Evolutionary conservation across 2,888 invertebrate genomes (phyloP).

Genomic region (Stenoptilia bipunctidactyla): DNA sequence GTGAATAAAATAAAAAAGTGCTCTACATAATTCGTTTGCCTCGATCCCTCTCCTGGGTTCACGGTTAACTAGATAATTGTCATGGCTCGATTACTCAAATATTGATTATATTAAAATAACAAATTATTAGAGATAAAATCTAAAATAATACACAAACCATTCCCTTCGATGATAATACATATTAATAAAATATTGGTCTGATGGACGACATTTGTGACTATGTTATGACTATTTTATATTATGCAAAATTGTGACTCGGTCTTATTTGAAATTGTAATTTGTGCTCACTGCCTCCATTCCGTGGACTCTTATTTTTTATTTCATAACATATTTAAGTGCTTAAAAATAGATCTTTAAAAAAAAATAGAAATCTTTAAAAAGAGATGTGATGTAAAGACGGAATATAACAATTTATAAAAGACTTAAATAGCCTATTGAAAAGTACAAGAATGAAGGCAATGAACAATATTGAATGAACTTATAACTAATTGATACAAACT

Average conservation of each 20-base stretch:
- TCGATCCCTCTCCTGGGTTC: background rate
- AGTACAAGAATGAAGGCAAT: conserved; percentile 30
- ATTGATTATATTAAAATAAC: conserved; percentile 49
- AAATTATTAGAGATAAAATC: conserved; percentile 44
- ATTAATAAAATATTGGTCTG: conserved; percentile 34
- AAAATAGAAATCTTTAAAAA: background rate
- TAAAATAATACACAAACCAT: conserved; percentile 59
- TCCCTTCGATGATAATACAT: conserved; percentile 54
- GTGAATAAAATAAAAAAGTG: background rate
- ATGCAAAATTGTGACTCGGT: conserved; percentile 38
- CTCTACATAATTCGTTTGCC: background rate
- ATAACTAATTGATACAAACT: conserved; percentile 53
- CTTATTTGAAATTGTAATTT: conserved; percentile 41
- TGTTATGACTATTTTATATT: conserved; percentile 51
- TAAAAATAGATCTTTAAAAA: background rate
- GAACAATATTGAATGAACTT: conserved; percentile 30
- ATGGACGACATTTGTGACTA: conserved; percentile 55
- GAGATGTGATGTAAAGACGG: background rate
- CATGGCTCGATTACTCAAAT: conserved; percentile 64
- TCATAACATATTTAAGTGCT: background rate
- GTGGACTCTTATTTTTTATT: background rate
- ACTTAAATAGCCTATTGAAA: background rate
- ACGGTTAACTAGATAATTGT: conserved; percentile 37
- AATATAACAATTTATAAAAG: background rate
- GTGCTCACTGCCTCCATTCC: conserved; percentile 38